Percentiles rank a stretch among this genome's conserved stretches.
phyloP scores from a whole-genome alignment of 2,888 invertebrate genomes.

The Tipula lateralis region DNA sequence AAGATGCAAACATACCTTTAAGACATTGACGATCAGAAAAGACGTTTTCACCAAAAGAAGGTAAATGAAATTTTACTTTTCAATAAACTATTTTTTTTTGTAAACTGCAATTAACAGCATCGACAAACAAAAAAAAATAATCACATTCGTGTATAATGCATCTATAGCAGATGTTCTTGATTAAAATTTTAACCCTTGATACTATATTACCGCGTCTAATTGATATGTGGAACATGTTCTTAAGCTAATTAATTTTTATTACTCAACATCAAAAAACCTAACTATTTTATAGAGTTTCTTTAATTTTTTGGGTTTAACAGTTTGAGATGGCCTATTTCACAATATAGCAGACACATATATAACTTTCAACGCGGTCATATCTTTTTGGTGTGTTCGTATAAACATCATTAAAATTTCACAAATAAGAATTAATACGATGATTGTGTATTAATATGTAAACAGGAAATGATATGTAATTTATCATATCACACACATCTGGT shows the following conservation, averaged over 20 bases:
- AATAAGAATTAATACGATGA: not conserved
- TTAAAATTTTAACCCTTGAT: too few species aligned
- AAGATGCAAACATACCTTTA: not conserved
- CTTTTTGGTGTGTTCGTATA: too few species aligned
- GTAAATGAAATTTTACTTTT: constrained; percentile 15
- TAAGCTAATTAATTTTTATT: not conserved
- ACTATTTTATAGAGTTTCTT: not conserved
- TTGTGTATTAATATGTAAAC: not conserved
- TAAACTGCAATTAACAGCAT: not conserved
- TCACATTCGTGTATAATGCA: too few species aligned
- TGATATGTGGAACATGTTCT: too few species aligned
- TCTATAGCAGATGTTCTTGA: too few species aligned
- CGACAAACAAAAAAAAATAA: not conserved
- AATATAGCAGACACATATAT: too few species aligned
- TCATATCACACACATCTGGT: not conserved
- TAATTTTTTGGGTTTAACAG: not conserved
- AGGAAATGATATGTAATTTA: not conserved
- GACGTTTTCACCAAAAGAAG: not conserved
- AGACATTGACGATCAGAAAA: not conserved
- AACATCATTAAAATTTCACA: not conserved
- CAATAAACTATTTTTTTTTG: not conserved
- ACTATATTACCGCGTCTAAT: too few species aligned
- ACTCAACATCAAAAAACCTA: not conserved
- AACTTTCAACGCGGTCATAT: too few species aligned
- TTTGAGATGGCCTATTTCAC: too few species aligned